Percentiles rank a stretch among this genome's conserved stretches.
Evolutionary conservation across 2,113 vertebrate species (phyloP).

Genomic region (Phoenicopterus ruber): DNA sequence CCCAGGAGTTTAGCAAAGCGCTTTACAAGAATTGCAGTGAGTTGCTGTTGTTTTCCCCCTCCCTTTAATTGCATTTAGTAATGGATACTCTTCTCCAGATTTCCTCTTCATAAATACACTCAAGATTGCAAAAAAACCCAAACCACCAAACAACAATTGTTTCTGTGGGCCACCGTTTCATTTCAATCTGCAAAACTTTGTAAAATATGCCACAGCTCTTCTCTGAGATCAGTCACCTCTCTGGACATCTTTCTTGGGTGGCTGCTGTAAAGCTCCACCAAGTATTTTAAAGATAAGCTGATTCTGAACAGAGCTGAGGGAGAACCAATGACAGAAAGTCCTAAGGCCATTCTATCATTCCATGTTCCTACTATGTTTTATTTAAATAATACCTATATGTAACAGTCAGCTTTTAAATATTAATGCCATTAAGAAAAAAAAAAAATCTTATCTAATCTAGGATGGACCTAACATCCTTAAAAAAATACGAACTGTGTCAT

Average conservation of each 20-base stretch:
- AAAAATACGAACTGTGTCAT: not conserved
- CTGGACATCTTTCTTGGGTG: not conserved
- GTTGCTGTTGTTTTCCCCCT: not conserved
- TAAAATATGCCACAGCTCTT: not conserved
- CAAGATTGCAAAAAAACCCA: not conserved
- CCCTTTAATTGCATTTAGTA: slow-evolving; percentile 71
- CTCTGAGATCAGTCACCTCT: not conserved
- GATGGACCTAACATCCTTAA: not conserved
- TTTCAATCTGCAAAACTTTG: not conserved
- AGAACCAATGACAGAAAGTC: not conserved
- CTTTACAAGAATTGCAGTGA: slow-evolving; percentile 74
- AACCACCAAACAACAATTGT: not conserved
- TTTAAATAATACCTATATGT: not conserved
- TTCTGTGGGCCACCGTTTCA: not conserved
- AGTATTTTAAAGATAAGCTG: not conserved
- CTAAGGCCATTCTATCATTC: not conserved
- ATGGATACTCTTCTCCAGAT: slow-evolving; percentile 33
- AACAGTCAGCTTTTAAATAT: not conserved
- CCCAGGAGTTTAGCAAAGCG: slow-evolving; percentile 74
- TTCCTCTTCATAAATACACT: not conserved
- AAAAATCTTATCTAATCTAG: not conserved
- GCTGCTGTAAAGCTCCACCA: not conserved
- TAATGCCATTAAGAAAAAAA: not conserved
- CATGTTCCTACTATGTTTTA: not conserved
- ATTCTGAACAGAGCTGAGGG: not conserved